A percentile compares a stretch with the other conserved stretches of the same genome.
phyloP scores from a whole-genome alignment of 2,797 vertebrate genomes.

The Tenualosa thibaudeaui region DNA sequence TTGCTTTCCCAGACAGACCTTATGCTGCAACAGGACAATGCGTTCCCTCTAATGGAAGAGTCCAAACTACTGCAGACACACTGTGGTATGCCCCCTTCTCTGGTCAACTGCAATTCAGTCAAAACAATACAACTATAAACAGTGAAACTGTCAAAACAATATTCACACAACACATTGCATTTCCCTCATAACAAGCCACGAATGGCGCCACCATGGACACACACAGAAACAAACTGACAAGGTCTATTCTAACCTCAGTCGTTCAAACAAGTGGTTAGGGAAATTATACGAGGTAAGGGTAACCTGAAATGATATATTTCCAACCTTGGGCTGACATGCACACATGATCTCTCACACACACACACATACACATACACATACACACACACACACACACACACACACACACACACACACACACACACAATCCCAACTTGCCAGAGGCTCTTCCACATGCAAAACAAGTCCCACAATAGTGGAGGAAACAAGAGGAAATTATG shows the following conservation, averaged over 20 bases:
- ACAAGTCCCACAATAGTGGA: neutral
- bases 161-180: neutral
- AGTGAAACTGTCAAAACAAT: slow-evolving; percentile 1
- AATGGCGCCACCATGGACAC: neutral
- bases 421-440: neutral
- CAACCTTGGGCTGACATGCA: neutral
- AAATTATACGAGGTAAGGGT: neutral
- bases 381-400: neutral
- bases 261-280: neutral
- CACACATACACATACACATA: no score
- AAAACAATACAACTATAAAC: slow-evolving; percentile 21
- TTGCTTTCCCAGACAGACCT: neutral
- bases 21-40: neutral
- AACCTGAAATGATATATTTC: neutral
- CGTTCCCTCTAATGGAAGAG: neutral
- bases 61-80: neutral
- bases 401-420: neutral
- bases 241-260: slow-evolving; percentile 4
- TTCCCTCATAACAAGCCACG: neutral
- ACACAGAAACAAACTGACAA: neutral
- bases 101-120: neutral
- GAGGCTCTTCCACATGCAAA: slow-evolving; percentile 8
- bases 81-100: neutral
- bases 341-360: neutral
- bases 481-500: neutral